phyloP scores from a whole-genome alignment of 92 coral and sea anemone genomes.

The Metridium senile region DNA sequence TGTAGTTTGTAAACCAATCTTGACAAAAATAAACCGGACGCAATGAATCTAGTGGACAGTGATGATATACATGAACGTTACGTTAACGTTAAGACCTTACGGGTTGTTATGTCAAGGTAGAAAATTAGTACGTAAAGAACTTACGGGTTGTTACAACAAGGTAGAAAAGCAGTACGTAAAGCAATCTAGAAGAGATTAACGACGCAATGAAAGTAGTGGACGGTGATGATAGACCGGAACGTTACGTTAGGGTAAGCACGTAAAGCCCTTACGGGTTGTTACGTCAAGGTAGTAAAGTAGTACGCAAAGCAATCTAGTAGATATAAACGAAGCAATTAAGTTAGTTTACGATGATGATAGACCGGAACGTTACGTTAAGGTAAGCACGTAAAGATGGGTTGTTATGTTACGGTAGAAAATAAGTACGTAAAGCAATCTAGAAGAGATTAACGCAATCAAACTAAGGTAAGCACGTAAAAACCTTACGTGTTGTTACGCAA shows the following conservation, averaged over 20 bases:
- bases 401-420: not conserved
- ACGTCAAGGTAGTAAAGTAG: not conserved
- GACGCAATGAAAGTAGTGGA: constrained; percentile 68
- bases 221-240: constrained; percentile 9
- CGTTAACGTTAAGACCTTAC: not conserved
- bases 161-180: too few relatives aligned
- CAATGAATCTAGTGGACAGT: constrained; percentile 72
- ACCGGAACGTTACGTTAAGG: constrained; percentile 28
- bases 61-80: constrained; percentile 4
- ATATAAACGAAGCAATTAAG: too few relatives aligned
- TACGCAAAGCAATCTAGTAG: too few relatives aligned
- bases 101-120: too few relatives aligned
- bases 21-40: constrained; percentile 69
- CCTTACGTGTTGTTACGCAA: not conserved
- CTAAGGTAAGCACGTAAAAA: too few relatives aligned
- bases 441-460: too few relatives aligned
- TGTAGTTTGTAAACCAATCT: too few relatives aligned
- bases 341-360: too few relatives aligned
- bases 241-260: constrained; percentile 13
- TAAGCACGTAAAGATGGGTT: not conserved
- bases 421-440: too few relatives aligned
- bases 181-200: constrained; percentile 80
- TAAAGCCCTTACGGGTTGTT: not conserved
- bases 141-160: too few relatives aligned
- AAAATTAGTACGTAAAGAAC: too few relatives aligned